A percentile compares a stretch with the other conserved stretches of the same genome.
Conservation (phyloP, 2,797 vertebrate species). For the Setipinna tenuifilis region DNA sequence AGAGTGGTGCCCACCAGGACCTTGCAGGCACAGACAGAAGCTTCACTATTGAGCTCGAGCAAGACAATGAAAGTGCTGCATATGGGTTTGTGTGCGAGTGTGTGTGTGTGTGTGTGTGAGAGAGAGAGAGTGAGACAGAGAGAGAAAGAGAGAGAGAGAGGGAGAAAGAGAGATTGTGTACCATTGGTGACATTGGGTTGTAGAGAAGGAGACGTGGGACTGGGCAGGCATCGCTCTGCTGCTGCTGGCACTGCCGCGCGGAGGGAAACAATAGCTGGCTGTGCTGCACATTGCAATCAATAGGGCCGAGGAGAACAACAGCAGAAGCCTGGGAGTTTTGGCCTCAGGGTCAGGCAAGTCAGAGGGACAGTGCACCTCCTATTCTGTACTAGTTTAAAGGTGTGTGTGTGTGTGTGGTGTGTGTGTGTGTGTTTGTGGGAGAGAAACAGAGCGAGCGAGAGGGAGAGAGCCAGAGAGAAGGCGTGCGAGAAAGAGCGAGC, state of each 20-base stretch:
- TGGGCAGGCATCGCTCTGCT: neutral
- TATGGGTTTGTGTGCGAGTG: neutral
- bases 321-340: neutral
- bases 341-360: neutral
- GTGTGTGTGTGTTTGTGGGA: neutral
- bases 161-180: too few species aligned
- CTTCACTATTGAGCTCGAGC: neutral
- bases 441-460: too few species aligned
- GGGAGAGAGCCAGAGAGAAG: too few species aligned
- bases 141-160: too few species aligned
- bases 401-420: neutral
- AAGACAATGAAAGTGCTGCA: conserved; percentile 5
- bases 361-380: neutral
- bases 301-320: neutral
- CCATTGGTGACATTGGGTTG: too few species aligned
- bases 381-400: neutral
- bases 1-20: neutral
- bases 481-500: too few species aligned
- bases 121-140: too few species aligned
- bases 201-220: too few species aligned
- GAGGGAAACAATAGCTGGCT: neutral
- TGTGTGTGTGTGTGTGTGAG: neutral
- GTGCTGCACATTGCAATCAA: conserved; percentile 11
- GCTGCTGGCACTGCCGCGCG: neutral
- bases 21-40: neutral